Evolutionary conservation across 2,888 invertebrate genomes (phyloP).

Genomic region (Molorchus minor): DNA sequence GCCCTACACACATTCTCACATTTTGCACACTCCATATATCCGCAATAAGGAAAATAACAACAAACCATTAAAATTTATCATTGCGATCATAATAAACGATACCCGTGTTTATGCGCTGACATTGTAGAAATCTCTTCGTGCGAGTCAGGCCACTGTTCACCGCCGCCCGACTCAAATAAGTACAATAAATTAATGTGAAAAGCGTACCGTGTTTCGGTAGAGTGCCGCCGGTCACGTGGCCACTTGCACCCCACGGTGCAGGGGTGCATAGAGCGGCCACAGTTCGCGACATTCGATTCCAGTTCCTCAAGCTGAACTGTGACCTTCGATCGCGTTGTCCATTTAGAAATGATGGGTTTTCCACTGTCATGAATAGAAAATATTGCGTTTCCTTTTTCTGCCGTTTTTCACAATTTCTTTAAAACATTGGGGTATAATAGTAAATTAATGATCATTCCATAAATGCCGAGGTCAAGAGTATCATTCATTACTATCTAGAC

Average conservation of each 20-base stretch:
- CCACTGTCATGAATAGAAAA: background rate
- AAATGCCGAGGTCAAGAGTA: no score
- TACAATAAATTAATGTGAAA: conserved; percentile 45
- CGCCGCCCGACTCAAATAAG: conserved; percentile 40
- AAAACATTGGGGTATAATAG: no score
- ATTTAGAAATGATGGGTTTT: no score
- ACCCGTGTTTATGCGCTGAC: conserved; percentile 35
- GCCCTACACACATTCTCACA: no score
- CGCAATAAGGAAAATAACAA: conserved; percentile 39
- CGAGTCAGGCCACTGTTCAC: conserved; percentile 9
- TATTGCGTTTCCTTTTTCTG: background rate
- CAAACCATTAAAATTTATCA: conserved; percentile 47
- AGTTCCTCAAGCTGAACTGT: background rate
- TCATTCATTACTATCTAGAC: no score
- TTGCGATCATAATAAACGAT: conserved; percentile 41
- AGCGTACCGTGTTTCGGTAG: conserved; percentile 31
- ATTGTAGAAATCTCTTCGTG: conserved; percentile 8
- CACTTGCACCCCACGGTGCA: conserved; percentile 16
- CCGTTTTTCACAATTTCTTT: background rate
- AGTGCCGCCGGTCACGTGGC: conserved; percentile 36
- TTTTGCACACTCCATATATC: conserved; percentile 21
- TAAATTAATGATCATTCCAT: no score
- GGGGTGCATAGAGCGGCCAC: conserved; percentile 8
- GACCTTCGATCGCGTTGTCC: conserved; percentile 6
- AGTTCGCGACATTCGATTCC: conserved; percentile 6